Evolutionary conservation across 1,140 invertebrate species (phyloP), one percentile per base, ranked within the genome.

Genomic region (Drosophila mojavensis): DNA sequence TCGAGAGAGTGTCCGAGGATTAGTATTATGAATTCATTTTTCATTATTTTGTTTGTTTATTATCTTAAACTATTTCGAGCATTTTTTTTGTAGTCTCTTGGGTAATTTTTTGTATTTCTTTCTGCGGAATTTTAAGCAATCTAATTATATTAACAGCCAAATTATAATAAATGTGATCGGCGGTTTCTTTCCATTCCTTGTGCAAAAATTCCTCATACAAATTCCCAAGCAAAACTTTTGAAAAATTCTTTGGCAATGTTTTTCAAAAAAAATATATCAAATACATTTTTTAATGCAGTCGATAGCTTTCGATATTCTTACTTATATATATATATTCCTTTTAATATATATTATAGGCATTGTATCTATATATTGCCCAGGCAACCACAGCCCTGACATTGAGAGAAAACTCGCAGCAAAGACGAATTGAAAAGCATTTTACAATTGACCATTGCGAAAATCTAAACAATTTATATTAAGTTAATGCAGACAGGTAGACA

Each of bases 331-430:
- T 20, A 33, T 58, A 36, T 5, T 17, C 17, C 17, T 17, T 6
- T 5, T 4, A 17, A 45, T n/a, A 6, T 5, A 45, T 45, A 45
- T 24, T 24, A 24, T 24, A 24, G 20, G 20, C 20, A 24, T 24
- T 24, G 20, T n/a, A 45, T 45, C 15, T 45, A n/a, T n/a, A 45
- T 45, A 17, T 45, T 39, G 54, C 10, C 67, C 9, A 58, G 15
- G 41, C 28, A 56, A 30, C 41, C 33, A 30, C 50, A 66, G 41
- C 63, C 70, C 47, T 82, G 81, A 85, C 79, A 79, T 82, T 85
- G 79, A 78, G 24, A 33, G 11, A 58, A n/a, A 51, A 28, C 2
- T n/a, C n/a, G 33, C 20, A 39, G 30, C 33, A 26, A 26, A 50
- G 15, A 24, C 47, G 20, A 50, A 50, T 24, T 26, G 48, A 50